Conservation (phyloP, 2,113 vertebrate genomes). For the Sylvilagus bachmani region DNA sequence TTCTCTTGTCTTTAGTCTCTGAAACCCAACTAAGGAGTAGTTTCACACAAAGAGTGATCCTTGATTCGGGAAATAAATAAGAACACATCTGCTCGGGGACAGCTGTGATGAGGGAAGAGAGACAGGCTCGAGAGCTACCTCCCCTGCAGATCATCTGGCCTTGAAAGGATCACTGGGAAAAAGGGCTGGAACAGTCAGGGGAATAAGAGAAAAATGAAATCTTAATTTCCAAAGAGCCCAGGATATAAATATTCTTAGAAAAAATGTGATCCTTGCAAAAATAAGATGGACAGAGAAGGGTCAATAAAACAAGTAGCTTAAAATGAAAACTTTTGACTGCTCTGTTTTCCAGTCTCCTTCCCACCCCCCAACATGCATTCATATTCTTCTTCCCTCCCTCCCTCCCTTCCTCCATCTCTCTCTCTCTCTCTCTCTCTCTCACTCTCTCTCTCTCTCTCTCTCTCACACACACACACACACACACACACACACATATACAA, state of each 20-base stretch:
- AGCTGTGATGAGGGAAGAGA: background rate
- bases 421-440: too few relatives aligned
- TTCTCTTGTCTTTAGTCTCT: background rate
- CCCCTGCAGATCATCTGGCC: background rate
- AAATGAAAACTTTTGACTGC: background rate
- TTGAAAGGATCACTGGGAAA: background rate
- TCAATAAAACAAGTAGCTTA: background rate
- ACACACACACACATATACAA: too few relatives aligned
- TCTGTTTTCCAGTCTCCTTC: background rate
- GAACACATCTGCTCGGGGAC: background rate
- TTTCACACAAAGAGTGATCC: background rate
- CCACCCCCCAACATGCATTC: too few relatives aligned
- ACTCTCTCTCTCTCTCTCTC: too few relatives aligned
- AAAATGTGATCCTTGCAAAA: conserved; percentile 49
- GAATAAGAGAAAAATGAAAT: background rate
- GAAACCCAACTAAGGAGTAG: background rate
- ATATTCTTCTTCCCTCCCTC: too few relatives aligned
- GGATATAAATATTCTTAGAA: background rate
- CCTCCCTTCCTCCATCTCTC: too few relatives aligned
- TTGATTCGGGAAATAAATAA: background rate
- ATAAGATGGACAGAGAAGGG: background rate
- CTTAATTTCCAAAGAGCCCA: background rate
- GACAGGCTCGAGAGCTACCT: background rate
- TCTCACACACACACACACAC: background rate
- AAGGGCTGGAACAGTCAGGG: background rate